Evolutionary conservation across 64 coral and sea anemone genomes (phyloP), one percentile per base, ranked within the genome.

Genomic region (Porites lutea): DNA sequence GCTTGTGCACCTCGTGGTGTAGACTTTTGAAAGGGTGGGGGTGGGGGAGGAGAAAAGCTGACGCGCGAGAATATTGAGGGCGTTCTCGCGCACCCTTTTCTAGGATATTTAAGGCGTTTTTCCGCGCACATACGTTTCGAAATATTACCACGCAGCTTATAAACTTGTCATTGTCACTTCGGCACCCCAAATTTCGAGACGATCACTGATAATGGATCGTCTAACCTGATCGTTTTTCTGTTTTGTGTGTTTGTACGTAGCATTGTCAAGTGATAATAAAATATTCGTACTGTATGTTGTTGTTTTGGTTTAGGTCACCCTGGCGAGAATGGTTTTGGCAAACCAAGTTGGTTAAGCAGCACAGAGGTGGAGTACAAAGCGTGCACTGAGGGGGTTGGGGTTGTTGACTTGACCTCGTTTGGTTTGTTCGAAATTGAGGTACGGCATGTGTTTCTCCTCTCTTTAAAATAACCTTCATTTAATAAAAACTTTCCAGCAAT

Each of bases 351-450:
- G 82, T 74, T 98, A 43, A 50, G 77, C 23, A 93, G 95, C 82
- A 59, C 90, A 48, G 89, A 95, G 18, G 49, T 92, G 18, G 96
- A 98, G 59, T 87, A 86, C 58, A 89, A 89, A 87, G 90, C 96
- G 2, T 98, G 94, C 71, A 83, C 78, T 20, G 88, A 90, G 22
- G 78, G 79, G 27, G 96, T 98, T 2, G 93, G 82, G 52, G 22
- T 98, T 47, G 90, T 95, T 11, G 96, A 98, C 68, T 88, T 93
- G 81, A 95, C 96, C 8, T 92, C 96, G 11, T 74, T 95, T n/a
- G 90, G 93, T 2, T 80, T 93, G 8, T 92, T 98, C 86, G 96
- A 98, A 78, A 79, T 98, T 47, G 73, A 75, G 45, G 96, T 98
- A 88, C 68, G 65, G 49, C 67, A 9, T 37, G 27, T 37, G 27